Conservation (phyloP, 2,113 vertebrate genomes). For the Aspiorhynchus laticeps region DNA sequence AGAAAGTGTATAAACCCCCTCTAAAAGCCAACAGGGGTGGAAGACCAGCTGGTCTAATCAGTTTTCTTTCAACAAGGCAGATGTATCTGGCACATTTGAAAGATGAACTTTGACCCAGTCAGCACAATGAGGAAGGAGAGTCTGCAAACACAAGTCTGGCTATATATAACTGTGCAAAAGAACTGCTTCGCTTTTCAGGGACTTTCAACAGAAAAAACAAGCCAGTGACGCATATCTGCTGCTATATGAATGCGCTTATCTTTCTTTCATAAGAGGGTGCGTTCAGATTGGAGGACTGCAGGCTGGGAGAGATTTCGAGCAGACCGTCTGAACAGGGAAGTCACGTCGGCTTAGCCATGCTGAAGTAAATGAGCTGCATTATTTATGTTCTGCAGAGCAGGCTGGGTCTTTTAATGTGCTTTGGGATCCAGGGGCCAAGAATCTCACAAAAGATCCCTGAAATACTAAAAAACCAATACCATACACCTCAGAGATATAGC, state of each 20-base stretch:
- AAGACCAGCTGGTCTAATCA: background rate
- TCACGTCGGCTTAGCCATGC: conserved; percentile 32
- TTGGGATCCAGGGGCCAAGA: background rate
- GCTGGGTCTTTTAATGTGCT: background rate
- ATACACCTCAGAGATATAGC: background rate
- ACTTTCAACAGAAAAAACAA: background rate
- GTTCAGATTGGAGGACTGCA: conserved; percentile 2
- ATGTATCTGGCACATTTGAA: background rate
- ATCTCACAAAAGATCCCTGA: background rate
- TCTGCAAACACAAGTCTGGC: background rate
- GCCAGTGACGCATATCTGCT: background rate
- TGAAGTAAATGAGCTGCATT: conserved; percentile 52
- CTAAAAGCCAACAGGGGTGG: background rate
- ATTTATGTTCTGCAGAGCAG: conserved; percentile 52
- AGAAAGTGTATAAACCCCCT: background rate
- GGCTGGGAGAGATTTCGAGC: background rate
- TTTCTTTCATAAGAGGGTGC: background rate
- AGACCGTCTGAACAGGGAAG: background rate
- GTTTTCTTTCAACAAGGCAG: background rate
- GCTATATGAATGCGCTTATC: conserved; percentile 8
- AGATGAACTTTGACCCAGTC: conserved; percentile 35
- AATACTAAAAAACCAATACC: background rate
- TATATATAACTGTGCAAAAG: conserved; percentile 7
- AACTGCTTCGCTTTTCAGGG: background rate
- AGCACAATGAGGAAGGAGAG: conserved; percentile 42